Conservation (phyloP, 2,888 invertebrate species). For the Ochropacha duplaris region DNA sequence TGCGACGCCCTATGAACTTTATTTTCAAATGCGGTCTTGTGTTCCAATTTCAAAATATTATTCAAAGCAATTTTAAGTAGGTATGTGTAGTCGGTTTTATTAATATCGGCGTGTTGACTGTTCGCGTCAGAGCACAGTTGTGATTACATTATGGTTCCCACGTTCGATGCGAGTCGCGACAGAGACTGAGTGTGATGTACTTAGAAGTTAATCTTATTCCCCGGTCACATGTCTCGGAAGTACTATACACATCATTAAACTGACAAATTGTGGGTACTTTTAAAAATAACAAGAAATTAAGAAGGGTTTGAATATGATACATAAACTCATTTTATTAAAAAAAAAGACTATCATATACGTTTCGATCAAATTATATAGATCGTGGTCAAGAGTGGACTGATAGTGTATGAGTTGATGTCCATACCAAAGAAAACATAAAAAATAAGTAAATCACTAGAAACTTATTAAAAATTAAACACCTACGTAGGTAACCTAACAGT, state of each 20-base stretch:
- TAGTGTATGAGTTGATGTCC: too few species aligned
- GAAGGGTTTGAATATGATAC: not conserved
- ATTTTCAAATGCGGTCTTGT: conserved; percentile 3
- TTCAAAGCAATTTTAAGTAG: not conserved
- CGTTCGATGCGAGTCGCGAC: conserved; percentile 15
- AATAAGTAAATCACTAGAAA: not conserved
- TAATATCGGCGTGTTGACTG: conserved; percentile 7
- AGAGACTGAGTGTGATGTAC: conserved; percentile 1
- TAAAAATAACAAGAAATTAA: too few species aligned
- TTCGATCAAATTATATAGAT: too few species aligned
- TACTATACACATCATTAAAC: conserved; percentile 1
- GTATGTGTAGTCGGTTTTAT: conserved; percentile 13
- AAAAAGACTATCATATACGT: too few species aligned
- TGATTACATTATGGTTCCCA: conserved; percentile 27
- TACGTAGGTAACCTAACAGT: not conserved
- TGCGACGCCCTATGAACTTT: conserved; percentile 33
- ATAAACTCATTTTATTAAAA: too few species aligned
- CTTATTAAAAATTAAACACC: not conserved
- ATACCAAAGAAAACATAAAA: not conserved
- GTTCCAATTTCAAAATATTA: not conserved
- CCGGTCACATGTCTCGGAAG: conserved; percentile 4
- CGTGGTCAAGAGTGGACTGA: too few species aligned
- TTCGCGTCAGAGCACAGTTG: conserved; percentile 22
- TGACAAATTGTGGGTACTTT: not conserved
- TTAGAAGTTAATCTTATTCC: conserved; percentile 2